Base-by-base conservation (phyloP, 2,797 vertebrate species). In the Acomys russatus region DNA sequence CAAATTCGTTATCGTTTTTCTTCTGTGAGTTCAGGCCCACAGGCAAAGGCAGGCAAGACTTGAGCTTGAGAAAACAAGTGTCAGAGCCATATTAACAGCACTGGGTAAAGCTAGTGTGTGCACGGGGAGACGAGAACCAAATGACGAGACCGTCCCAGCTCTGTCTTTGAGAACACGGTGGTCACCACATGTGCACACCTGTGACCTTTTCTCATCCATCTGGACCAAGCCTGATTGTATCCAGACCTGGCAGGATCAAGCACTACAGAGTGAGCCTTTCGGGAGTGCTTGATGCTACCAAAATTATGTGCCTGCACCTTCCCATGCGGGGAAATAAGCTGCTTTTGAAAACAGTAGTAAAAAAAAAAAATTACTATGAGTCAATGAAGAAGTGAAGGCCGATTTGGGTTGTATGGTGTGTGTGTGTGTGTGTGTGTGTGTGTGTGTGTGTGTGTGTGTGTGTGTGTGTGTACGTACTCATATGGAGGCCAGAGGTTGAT, bases 291-390 rank as follows among this genome's bases (percentile, higher is more conserved):
- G n/a, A 28, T 38, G 8, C 54, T 44, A 74, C 30, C 90, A 56
- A 8, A 94, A 78, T 18, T 59, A 38, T 35, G 11, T 80, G 3
- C 90, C 88, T 18, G 0, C 4, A 38, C 63, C 33, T 84, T 84
- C 23, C 15, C 63, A 74, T n/a, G 35, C 61, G 9, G 56, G 63
- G 23, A 68, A 88, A 84, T 11, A 91, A 73, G 68, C 12, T 33
- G 44, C 77, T 92, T 96, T 94, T 64, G 70, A 92, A 90, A 83
- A 79, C 4, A 90, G 25, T 79, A 85, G 63, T 86, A 64, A 80
- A 44, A 82, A 59, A 14, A 59, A 59, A 59, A 92, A 74, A 56
- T 30, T 17, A 25, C 5, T 28, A 51, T 25, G 49, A 90, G 35
- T 80, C 49, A 54, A 0, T 68, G 61, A 95, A 73, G n/a, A 93